Conservation (phyloP, 2,888 invertebrate species). For the Gryllus longicercus region DNA sequence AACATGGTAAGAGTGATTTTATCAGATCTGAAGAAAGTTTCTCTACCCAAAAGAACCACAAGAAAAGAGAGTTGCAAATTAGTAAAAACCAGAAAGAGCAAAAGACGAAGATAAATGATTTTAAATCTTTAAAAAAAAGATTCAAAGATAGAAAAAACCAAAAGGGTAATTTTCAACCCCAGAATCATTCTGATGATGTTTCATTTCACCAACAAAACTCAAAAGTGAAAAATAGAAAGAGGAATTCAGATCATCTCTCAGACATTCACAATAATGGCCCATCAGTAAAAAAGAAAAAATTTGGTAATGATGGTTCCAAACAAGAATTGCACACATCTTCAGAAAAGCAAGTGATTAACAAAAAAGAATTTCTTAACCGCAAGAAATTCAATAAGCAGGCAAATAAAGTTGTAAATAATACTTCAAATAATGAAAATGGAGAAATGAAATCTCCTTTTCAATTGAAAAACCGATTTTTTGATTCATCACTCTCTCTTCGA, state of each 20-base stretch:
- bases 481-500: constrained; percentile 46
- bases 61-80: no score
- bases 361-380: constrained; percentile 24
- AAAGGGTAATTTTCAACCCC: not conserved
- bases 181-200: no score
- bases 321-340: constrained; percentile 28
- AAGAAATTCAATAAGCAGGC: not conserved
- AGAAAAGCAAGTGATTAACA: constrained; percentile 36
- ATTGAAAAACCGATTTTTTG: not conserved
- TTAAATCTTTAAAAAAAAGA: no score
- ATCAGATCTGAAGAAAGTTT: not conserved
- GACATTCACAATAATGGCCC: not conserved
- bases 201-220: not conserved
- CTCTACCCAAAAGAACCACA: not conserved
- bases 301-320: not conserved
- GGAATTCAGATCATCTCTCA: not conserved
- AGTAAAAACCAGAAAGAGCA: no score
- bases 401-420: not conserved
- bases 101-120: no score
- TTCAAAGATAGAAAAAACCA: not conserved
- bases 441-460: not conserved
- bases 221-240: not conserved
- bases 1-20: constrained; percentile 34
- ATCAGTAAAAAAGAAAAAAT: not conserved
- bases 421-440: not conserved